Conservation (phyloP, 2,797 vertebrate genomes). For the Perodicticus potto region DNA sequence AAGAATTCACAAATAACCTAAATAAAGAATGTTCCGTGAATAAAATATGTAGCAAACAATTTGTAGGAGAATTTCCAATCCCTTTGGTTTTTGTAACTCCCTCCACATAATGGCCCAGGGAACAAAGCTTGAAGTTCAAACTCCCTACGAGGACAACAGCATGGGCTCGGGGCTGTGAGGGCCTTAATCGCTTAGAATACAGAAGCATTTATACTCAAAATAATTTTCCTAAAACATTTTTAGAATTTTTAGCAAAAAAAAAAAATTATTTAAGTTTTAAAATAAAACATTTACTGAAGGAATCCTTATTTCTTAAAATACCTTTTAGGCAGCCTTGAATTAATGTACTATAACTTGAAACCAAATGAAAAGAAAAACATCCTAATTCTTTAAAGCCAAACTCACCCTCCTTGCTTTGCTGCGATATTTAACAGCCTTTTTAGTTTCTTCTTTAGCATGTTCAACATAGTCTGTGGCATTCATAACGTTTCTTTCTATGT, state of each 20-base stretch:
- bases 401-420: constrained; percentile 96
- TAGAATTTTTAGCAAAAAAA: neutral
- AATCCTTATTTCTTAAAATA: neutral
- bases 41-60: too few species aligned
- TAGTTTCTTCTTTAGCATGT: constrained; percentile 96
- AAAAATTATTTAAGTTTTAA: neutral
- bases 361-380: neutral
- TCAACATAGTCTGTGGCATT: constrained; percentile 94
- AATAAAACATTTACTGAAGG: neutral
- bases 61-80: neutral
- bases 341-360: fast-evolving
- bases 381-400: neutral
- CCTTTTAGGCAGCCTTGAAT: too few species aligned
- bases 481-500: constrained; percentile 96
- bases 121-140: too few species aligned
- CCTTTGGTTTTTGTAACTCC: neutral
- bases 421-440: constrained; percentile 95
- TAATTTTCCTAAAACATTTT: neutral
- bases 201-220: neutral
- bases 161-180: neutral
- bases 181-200: neutral
- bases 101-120: neutral
- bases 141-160: too few species aligned
- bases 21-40: neutral
- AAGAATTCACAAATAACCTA: neutral